Base-by-base conservation (phyloP, 2,113 vertebrate species). In the Tichodroma muraria region DNA sequence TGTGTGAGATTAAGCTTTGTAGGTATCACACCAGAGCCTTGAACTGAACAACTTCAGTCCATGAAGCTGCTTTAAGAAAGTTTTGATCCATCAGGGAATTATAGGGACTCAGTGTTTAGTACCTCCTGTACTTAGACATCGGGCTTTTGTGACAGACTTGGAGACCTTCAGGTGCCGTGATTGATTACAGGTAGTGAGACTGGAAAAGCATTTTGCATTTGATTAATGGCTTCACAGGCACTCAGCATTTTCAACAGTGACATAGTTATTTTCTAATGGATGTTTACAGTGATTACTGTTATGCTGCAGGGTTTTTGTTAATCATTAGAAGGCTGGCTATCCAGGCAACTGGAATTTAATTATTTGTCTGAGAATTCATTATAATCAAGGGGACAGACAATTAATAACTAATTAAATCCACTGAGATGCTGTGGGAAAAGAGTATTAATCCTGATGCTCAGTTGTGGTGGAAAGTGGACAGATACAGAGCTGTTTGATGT, bases 361-460 rank as follows among this genome's bases (percentile, higher is more conserved):
- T 73, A 80, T 82, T 90, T 93, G 70, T 83, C 83, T 78, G 73
- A 94, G 71, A 95, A 96, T 94, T 90, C 94, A 92, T 96, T 95
- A 92, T 90, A 88, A 81, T 91, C 69, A 90, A 90, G 70, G 70
- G 72, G 66, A 52, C 33, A 79, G 69, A 72, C 93, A 92, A 82
- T 93, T 95, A 93, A 80, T 95, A 66, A 88, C 42, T 90, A 82
- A 90, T 75, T 91, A 85, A 87, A 95, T 83, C 93, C 94, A 92
- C 63, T 83, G 66, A 95, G 79, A 86, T 87, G 37, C 31, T 85
- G 37, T 89, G 56, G 89, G 75, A 57, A 89, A 73, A 30, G 27
- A 87, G 44, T 80, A 50, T 23, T 86, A 63, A 59, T 85, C 66
- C 89, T 81, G 70, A 70, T 79, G 63, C 59, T 83, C 71, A 76